Evolutionary conservation across 2,113 vertebrate genomes (phyloP).

Genomic region (Sinocyclocheilus maitianheensis): DNA sequence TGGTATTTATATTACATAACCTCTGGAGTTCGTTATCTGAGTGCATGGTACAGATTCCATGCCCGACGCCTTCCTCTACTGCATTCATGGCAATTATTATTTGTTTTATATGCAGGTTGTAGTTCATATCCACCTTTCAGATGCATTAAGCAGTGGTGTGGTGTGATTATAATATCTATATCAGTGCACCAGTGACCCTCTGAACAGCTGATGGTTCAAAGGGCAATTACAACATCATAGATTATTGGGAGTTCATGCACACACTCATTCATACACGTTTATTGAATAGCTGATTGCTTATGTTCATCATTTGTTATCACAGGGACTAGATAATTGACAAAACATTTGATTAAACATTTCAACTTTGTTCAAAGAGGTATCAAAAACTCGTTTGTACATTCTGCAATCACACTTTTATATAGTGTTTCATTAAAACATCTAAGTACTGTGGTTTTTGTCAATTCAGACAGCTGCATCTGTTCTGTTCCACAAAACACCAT

Average conservation of each 20-base stretch:
- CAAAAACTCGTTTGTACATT: background rate
- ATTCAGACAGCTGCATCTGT: background rate
- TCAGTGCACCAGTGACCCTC: background rate
- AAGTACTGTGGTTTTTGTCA: background rate
- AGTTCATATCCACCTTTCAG: background rate
- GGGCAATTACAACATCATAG: slow-evolving; percentile 44
- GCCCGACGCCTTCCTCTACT: background rate
- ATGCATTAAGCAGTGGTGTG: background rate
- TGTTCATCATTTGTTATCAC: slow-evolving; percentile 41
- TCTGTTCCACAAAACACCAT: background rate
- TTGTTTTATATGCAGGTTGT: background rate
- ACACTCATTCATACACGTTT: slow-evolving; percentile 3
- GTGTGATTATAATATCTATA: background rate
- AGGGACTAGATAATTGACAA: background rate
- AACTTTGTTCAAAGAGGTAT: background rate
- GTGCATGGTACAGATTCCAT: background rate
- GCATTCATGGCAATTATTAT: background rate
- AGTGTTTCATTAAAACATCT: background rate
- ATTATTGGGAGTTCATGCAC: slow-evolving; percentile 36
- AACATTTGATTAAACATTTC: background rate
- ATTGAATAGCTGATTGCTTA: background rate
- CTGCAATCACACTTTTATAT: background rate
- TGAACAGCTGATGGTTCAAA: slow-evolving; percentile 59
- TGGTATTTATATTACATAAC: slow-evolving; percentile 3
- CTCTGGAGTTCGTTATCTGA: background rate